These are phyloP conservation scores for Epizoanthus scotinus DNA, from an alignment of 92 coral and sea anemone species.

Conservation along the genomic window DNA sequence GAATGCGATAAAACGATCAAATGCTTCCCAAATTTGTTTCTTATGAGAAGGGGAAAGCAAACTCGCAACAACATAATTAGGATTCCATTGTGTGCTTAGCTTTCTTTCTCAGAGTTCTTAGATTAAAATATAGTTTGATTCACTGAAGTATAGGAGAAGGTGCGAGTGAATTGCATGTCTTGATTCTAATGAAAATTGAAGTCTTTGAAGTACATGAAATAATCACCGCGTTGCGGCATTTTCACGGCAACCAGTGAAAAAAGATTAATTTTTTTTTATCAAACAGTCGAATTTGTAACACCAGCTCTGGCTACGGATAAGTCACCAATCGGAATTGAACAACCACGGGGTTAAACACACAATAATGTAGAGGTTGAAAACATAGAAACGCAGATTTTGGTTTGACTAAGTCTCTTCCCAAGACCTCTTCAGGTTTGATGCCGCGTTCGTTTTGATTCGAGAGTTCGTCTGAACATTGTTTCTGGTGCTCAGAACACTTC, in stretches of 20 bases:
- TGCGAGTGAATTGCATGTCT: not conserved
- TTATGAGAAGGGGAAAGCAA: not conserved
- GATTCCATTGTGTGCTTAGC: not conserved
- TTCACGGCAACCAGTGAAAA: not conserved
- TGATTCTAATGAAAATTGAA: not conserved
- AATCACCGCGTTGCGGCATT: not conserved
- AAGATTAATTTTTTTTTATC: too few species aligned
- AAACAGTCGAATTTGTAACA: not conserved
- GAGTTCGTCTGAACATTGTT: too few species aligned
- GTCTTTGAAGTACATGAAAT: not conserved
- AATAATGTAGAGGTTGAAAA: not conserved
- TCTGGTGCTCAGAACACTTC: too few species aligned
- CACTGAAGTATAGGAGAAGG: not conserved
- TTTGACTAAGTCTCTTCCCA: constrained; percentile 3
- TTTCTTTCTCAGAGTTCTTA: not conserved
- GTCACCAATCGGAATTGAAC: not conserved
- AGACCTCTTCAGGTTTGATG: not conserved
- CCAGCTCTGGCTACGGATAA: not conserved
- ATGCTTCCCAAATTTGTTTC: constrained; percentile 19
- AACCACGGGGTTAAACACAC: not conserved
- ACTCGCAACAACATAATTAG: not conserved
- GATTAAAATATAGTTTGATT: not conserved
- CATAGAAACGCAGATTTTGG: not conserved
- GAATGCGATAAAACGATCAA: constrained; percentile 19
- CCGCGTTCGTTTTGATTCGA: not conserved